Evolutionary conservation across 2,113 vertebrate genomes (phyloP), one percentile per base, ranked within the genome.

Genomic region (Conger conger): DNA sequence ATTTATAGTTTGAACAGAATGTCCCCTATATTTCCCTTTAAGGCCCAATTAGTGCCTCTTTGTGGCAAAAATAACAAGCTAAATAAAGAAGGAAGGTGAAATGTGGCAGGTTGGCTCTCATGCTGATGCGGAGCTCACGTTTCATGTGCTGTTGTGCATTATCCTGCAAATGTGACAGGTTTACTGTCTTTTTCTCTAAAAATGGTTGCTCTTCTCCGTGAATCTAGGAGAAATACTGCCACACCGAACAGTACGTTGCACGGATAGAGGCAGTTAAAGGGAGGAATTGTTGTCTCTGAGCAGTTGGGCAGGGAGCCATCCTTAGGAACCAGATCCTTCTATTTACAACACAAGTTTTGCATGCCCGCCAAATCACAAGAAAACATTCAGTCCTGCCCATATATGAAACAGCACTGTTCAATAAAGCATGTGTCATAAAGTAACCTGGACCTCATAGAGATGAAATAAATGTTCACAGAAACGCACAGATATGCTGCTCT

Each of bases 261-360:
- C 83, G 78, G 86, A 76, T 84, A 86, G 54, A 84, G 82, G 54
- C 80, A 77, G 88, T 85, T 88, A 88, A 83, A 9, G 84, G 84
- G 79, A 89, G 60, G 50, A 86, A 85, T 87, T 81, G 81, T 42
- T 79, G 68, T 63, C 83, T 87, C 30, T 36, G 35, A 30, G 30
- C 76, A 16, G 13, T 57, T 27, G 20, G 73, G 73, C 33, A n/a
- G 40, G 2, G 36, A 33, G 7, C 63, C 30, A 27, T 63, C 2
- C 20, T 23, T 27, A 7, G 20, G 20, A 63, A 63, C 18, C 57
- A 27, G 15, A 27, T 63, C 18, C 27, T 63, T 63, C 57, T 50
- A 13, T 20, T 0, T 4, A 63, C 2, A 27, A 63, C 57, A 63
- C 18, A 23, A 4, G 7, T 20, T 11, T 30, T n/a, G 68, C n/a